Evolutionary conservation across 2,797 vertebrate genomes (phyloP), one percentile per base, ranked within the genome.

Genomic region (Phylloscopus collybita): DNA sequence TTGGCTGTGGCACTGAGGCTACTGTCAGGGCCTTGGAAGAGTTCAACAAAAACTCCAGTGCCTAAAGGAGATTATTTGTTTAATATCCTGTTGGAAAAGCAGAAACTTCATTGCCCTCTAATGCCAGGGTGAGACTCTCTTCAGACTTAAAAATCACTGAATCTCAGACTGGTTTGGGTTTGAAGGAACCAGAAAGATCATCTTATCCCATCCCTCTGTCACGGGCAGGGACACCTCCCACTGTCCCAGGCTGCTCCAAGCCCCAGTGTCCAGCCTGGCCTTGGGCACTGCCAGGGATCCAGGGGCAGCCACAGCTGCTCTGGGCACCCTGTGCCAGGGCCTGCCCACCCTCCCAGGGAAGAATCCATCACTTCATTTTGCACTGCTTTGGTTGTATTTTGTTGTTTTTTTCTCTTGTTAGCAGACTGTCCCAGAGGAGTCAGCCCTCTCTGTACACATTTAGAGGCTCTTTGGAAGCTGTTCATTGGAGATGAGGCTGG

Each of bases 181-280:
- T 2, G 64, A 30, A 70, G 36, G 16, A 10, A 40, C 6, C 20
- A n/a, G 2, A 51, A 71, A 32, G 3, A 1, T 21, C 13, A 29
- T 25, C 13, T 13, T 1, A 4, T 62, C 2, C 32, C 36, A 13
- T 5, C 2, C 3, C 7, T 26, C 18, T 0, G 32, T 32, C 49
- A 17, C 21, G 44, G 17, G 27, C 65, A 64, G 50, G 50, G 57
- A 30, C 80, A 9, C 27, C 56, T 70, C 0, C 27, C 71, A 21
- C 36, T 16, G 38, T 25, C 22, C 79, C 86, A 75, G 49, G 56
- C 21, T 61, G 62, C 49, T 62, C 79, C 84, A 1, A 56, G 47
- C 25, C 69, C 69, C 20, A 75, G 0, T 38, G 22, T 16, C 70
- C 79, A 76, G 0, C 49, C 86, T 61, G 61, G 30, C 45, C 86